Percentiles rank a stretch among this genome's conserved stretches.
Evolutionary conservation across 92 coral and sea anemone species (phyloP).

Genomic region (Siderastrea siderea): DNA sequence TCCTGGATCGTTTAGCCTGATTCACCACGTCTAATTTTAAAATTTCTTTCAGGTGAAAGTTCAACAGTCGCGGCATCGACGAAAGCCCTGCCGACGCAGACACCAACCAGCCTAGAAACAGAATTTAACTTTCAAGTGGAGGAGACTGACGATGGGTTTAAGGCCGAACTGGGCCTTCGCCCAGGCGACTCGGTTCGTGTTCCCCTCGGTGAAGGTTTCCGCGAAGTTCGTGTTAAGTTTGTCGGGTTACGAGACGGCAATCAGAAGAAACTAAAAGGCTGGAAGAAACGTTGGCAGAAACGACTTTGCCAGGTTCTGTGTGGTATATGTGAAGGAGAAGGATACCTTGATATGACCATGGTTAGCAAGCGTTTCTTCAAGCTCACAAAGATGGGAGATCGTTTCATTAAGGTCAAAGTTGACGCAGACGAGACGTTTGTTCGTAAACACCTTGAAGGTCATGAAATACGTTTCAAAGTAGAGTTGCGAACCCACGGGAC

Average conservation of each 20-base stretch:
- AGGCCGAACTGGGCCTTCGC: conserved; percentile 79
- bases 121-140: conserved; percentile 41
- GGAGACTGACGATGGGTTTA: conserved; percentile 53
- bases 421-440: conserved; percentile 78
- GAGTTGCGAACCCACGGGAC: conserved; percentile 68
- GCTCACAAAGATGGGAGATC: conserved; percentile 81
- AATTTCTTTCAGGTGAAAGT: conserved; percentile 32
- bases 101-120: conserved; percentile 26
- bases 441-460: conserved; percentile 81
- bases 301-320: conserved; percentile 84
- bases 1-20: not conserved
- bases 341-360: conserved; percentile 52
- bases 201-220: conserved; percentile 76
- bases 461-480: conserved; percentile 83
- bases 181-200: conserved; percentile 87
- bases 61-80: conserved; percentile 18
- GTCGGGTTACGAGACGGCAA: conserved; percentile 73
- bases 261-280: conserved; percentile 46
- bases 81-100: not conserved
- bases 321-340: conserved; percentile 76
- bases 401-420: conserved; percentile 77
- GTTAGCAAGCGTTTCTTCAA: conserved; percentile 71
- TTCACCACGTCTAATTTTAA: not conserved
- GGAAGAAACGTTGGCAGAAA: conserved; percentile 84
- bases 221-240: conserved; percentile 78